Base-by-base conservation (phyloP, 1,140 invertebrate genomes). In the Bombus turneri region DNA sequence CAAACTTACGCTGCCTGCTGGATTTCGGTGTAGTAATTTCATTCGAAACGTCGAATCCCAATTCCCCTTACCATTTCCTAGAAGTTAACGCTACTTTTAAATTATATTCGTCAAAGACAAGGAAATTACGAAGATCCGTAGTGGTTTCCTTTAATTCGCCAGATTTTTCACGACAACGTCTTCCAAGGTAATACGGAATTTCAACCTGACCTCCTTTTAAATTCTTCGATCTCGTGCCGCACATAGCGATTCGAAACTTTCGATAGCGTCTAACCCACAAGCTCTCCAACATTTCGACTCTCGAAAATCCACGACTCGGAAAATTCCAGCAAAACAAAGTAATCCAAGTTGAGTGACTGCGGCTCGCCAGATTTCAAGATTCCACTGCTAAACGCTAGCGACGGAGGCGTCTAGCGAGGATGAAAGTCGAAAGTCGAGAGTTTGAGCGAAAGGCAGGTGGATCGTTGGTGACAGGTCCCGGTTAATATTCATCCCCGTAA, bases 401-500 rank as follows among this genome's bases (percentile, higher is more conserved):
- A 10, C 25, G 28, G 28, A 25, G 57, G 25, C 57, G 12, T 62
- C 59, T 53, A 53, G 28, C 28, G 59, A 62, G 28, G 3, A 62
- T 3, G 39, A 34, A 25, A n/a, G 10, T 12, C 1, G 9, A 3
- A 59, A 59, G 28, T 4, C 6, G 25, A 47, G 74, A n/a, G 59
- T 62, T 62, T 2, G 59, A 62, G 43, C n/a, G n/a, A 77, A 76
- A 84, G 64, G 37, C 43, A n/a, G 59, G 59, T 43, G 80, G 43
- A 53, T 73, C 73, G 47, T 81, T 80, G n/a, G 53, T 43, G 76
- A 39, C 57, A 74, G 79, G 39, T 43, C 53, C 57, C 74, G 75
- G 87, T 89, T 89, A 88, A 89, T 88, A 89, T 89, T 89, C 88
- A 89, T 86, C 87, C 72, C 80, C 47, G 75, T 53, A 66, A 31